phyloP scores from a whole-genome alignment of 2,888 invertebrate genomes.

The Stenotaenia linearis region DNA sequence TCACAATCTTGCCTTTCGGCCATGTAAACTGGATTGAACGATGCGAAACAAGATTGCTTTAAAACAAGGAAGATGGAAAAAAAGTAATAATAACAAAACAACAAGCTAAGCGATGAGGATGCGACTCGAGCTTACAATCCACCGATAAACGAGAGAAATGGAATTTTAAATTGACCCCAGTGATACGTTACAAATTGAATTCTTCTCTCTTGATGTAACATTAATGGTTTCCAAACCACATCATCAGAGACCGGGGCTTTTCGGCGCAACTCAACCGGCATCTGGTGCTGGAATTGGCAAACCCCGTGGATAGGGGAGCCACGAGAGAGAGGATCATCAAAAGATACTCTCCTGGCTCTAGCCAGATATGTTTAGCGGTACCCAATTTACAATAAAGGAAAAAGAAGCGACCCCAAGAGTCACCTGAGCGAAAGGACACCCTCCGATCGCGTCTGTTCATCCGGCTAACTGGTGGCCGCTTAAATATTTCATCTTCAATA shows the following conservation, averaged over 20 bases:
- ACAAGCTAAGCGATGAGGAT: background rate
- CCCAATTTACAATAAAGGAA: background rate
- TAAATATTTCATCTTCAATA: constrained; percentile 16
- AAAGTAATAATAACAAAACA: background rate
- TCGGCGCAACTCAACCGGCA: constrained; percentile 18
- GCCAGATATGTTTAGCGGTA: constrained; percentile 6
- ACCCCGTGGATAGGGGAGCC: background rate
- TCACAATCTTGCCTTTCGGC: background rate
- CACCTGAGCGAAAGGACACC: background rate
- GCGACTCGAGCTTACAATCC: background rate
- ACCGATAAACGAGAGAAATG: constrained; percentile 7
- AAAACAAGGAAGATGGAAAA: background rate
- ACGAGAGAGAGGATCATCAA: background rate
- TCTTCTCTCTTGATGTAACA: constrained; percentile 30
- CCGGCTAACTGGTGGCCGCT: constrained; percentile 16
- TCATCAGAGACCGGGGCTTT: constrained; percentile 27
- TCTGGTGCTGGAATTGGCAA: constrained; percentile 23
- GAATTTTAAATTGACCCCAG: constrained; percentile 32
- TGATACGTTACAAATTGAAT: constrained; percentile 31
- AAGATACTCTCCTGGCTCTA: background rate
- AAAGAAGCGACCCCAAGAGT: background rate
- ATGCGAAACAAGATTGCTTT: background rate
- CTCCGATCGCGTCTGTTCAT: background rate
- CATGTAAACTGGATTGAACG: background rate
- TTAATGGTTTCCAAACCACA: constrained; percentile 32